Conservation (phyloP, 2,888 invertebrate species). For the Hymenopus coronatus region DNA sequence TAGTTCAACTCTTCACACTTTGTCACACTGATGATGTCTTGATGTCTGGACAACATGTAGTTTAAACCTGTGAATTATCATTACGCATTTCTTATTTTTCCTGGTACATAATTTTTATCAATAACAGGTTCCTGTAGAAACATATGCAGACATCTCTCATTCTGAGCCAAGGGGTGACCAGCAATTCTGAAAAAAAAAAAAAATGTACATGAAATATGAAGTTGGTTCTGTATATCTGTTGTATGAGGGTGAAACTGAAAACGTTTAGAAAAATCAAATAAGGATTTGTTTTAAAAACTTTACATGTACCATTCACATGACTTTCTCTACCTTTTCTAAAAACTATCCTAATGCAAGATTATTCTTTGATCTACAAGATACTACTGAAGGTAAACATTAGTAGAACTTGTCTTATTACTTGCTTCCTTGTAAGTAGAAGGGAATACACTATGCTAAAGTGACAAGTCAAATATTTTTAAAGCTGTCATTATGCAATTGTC, state of each 20-base stretch:
- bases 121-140: constrained; percentile 96
- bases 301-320: no score
- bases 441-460: no score
- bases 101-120: constrained; percentile 99
- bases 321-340: no score
- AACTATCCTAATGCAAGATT: no score
- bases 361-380: no score
- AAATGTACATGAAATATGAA: constrained; percentile 6
- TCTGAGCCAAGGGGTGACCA: constrained; percentile 97
- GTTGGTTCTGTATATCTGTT: background rate
- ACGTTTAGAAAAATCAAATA: background rate
- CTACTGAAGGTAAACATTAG: no score
- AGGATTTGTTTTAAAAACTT: background rate
- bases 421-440: no score
- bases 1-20: background rate
- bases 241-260: background rate
- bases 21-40: background rate
- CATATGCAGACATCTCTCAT: constrained; percentile 98
- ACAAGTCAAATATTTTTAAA: no score
- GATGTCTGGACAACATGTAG: background rate
- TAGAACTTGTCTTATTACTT: no score
- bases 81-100: constrained; percentile 97
- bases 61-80: constrained; percentile 2
- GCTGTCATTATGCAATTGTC: no score
- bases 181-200: constrained; percentile 72